Evolutionary conservation across 1,140 invertebrate genomes (phyloP), one percentile per base, ranked within the genome.

Genomic region (Akabosia matsudoensis): DNA sequence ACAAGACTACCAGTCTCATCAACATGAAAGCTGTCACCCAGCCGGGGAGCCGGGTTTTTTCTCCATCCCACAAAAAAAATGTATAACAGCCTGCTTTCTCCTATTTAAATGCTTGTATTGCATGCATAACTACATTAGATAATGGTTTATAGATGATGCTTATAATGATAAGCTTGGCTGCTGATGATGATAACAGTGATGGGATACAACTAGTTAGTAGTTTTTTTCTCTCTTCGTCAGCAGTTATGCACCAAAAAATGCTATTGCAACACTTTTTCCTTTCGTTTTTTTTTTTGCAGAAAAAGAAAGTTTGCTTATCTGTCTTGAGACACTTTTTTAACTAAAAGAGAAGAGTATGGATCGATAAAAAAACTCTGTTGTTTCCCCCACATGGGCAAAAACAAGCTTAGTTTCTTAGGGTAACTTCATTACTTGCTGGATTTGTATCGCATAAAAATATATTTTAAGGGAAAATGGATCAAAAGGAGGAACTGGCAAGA

Each of bases 221-320:
- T 45, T 45, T 10, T 7, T 45, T n/a, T n/a, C 18, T 56, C 24
- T 56, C 54, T 22, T 56, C 54, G 54, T 56, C 54, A 56, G 54
- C 54, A 56, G 54, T 56, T 56, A 56, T 56, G 54, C 54, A 56
- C 24, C n/a, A n/a, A n/a, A 56, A 56, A 56, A 56, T 22, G 54
- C 54, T 56, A 13, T 22, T 56, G 3, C 54, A 56, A 56, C 54
- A 56, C 54, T 10, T 56, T 56, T 56, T 45, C 18, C 18, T 18
- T n/a, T n/a, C n/a, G n/a, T n/a, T n/a, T n/a, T n/a, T n/a, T n/a
- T n/a, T n/a, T n/a, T n/a, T n/a, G n/a, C n/a, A n/a, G n/a, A n/a
- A n/a, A n/a, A n/a, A n/a, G n/a, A n/a, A n/a, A n/a, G n/a, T n/a
- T n/a, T n/a, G n/a, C n/a, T n/a, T n/a, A n/a, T n/a, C n/a, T n/a